A percentile compares a stretch with the other conserved stretches of the same genome.
Conservation (phyloP, 1,140 invertebrate species). For the Drosophila carrolli region DNA sequence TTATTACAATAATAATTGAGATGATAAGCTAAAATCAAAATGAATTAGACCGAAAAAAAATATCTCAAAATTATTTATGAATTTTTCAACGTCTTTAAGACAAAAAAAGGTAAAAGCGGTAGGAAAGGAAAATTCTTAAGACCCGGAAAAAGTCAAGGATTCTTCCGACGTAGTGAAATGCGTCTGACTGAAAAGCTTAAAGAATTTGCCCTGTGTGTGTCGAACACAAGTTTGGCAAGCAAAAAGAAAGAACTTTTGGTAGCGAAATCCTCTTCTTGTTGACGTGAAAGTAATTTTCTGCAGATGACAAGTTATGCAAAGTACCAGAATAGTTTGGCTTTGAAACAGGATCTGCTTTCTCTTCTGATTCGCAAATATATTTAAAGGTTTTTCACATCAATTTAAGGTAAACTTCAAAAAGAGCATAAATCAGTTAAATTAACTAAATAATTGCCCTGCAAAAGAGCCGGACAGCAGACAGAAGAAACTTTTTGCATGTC, state of each 20-base stretch:
- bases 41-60: no score
- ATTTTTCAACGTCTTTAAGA: conserved; percentile 3
- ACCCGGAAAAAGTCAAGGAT: conserved; percentile 16
- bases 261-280: conserved; percentile 27
- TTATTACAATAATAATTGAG: no score
- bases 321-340: conserved; percentile 43
- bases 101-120: conserved; percentile 13
- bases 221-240: conserved; percentile 33
- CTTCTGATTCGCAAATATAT: conserved; percentile 1
- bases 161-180: conserved; percentile 18
- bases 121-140: background rate
- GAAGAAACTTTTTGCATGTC: conserved; percentile 24
- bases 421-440: conserved; percentile 37
- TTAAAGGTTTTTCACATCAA: conserved; percentile 21
- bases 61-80: no score
- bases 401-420: conserved; percentile 5
- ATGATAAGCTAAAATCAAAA: no score
- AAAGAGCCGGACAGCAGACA: conserved; percentile 5
- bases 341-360: conserved; percentile 23
- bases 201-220: conserved; percentile 22
- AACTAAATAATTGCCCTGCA: conserved; percentile 42
- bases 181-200: conserved; percentile 23
- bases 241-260: conserved; percentile 30
- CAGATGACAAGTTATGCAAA: conserved; percentile 71
- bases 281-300: conserved; percentile 59